Conservation (phyloP, 2,113 vertebrate species). For the Myrmecobius fasciatus region DNA sequence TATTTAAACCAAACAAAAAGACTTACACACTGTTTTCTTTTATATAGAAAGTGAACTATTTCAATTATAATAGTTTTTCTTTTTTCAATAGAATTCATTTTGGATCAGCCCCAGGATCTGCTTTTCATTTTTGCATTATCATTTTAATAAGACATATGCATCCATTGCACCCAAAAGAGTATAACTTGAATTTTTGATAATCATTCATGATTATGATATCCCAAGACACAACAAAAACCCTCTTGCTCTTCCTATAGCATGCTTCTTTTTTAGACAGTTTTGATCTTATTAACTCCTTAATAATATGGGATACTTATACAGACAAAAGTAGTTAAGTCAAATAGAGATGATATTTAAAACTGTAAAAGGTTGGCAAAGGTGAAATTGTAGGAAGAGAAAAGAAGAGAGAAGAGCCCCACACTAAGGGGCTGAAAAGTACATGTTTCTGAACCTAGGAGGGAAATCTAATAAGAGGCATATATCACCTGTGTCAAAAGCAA, state of each 20-base stretch:
- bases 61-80: conserved; percentile 82
- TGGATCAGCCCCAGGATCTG: conserved; percentile 50
- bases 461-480: background rate
- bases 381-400: background rate
- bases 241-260: conserved; percentile 87
- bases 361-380: background rate
- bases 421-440: no score
- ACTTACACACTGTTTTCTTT: conserved; percentile 57
- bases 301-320: background rate
- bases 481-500: background rate
- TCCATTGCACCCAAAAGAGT: conserved; percentile 88
- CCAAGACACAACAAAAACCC: conserved; percentile 89
- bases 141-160: conserved; percentile 86
- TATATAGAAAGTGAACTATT: conserved; percentile 75
- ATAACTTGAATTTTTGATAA: conserved; percentile 90
- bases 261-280: conserved; percentile 87
- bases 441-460: no score
- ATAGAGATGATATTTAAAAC: background rate
- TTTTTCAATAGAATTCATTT: conserved; percentile 63
- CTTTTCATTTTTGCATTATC: conserved; percentile 81
- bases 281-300: conserved; percentile 86
- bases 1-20: conserved; percentile 80
- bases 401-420: background rate
- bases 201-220: conserved; percentile 91
- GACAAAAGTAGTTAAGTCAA: background rate